A percentile compares a stretch with the other conserved stretches of the same genome.
These are phyloP conservation scores for Cyprinodon diabolis DNA, from an alignment of 2,797 vertebrate genomes.

Conservation along the genomic window DNA sequence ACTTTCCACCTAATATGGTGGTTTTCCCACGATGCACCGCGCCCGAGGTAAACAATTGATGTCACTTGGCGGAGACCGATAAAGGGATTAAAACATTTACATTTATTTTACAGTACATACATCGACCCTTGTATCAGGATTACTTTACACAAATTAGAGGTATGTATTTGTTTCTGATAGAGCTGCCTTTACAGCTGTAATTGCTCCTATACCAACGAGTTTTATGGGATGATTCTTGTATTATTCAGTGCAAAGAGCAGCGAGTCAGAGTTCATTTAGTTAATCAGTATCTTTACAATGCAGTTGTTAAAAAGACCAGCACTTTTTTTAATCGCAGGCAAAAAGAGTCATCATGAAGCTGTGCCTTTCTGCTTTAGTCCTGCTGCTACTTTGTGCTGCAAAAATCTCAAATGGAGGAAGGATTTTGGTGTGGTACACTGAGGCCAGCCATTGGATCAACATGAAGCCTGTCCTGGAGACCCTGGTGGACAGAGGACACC, in stretches of 20 bases:
- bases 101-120: background rate
- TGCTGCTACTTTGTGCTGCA: conserved; percentile 47
- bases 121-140: background rate
- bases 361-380: conserved; percentile 14
- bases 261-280: conserved; percentile 31
- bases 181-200: background rate
- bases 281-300: conserved; percentile 50
- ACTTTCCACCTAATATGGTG: too few species aligned
- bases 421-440: conserved; percentile 85
- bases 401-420: conserved; percentile 63
- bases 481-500: conserved; percentile 78
- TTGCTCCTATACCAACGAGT: conserved; percentile 9
- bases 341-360: conserved; percentile 40
- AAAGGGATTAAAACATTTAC: background rate
- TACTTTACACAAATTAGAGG: background rate
- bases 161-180: too few species aligned
- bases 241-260: conserved; percentile 3
- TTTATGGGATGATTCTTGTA: background rate
- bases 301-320: background rate
- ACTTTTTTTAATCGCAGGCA: background rate
- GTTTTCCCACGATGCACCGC: too few species aligned
- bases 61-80: too few species aligned
- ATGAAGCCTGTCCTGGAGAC: conserved; percentile 79
- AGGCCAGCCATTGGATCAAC: conserved; percentile 89
- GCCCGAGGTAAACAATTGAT: too few species aligned